Conservation (phyloP, 2,888 invertebrate genomes). For the Carcina quercana region DNA sequence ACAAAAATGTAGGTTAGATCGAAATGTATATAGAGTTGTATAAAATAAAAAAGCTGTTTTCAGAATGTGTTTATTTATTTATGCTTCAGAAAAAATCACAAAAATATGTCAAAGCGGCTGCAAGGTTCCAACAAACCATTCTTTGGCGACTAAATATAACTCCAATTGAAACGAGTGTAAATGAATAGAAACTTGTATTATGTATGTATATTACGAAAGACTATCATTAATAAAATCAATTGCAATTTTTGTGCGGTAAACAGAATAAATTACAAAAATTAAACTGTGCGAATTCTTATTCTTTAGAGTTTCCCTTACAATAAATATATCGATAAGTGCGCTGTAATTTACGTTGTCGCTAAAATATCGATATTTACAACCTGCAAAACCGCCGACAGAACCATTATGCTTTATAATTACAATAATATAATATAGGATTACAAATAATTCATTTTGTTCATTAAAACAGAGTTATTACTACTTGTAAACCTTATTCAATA, state of each 20-base stretch:
- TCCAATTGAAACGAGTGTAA: not conserved
- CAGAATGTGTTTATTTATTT: constrained; percentile 56
- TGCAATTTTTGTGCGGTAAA: no score
- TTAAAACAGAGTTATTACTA: constrained; percentile 44
- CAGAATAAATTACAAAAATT: not conserved
- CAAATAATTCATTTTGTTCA: constrained; percentile 52
- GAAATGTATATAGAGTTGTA: no score
- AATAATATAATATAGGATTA: constrained; percentile 30
- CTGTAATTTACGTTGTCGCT: not conserved
- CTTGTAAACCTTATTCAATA: constrained; percentile 54
- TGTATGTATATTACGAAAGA: no score
- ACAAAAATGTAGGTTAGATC: no score
- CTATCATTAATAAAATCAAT: no score
- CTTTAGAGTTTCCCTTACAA: not conserved
- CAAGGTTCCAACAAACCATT: constrained; percentile 34
- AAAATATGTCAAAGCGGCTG: constrained; percentile 52
- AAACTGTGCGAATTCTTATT: not conserved
- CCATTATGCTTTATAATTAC: constrained; percentile 24
- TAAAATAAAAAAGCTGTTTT: constrained; percentile 12
- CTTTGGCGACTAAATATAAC: constrained; percentile 24
- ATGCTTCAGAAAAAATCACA: constrained; percentile 50
- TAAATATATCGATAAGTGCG: not conserved
- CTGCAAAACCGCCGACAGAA: constrained; percentile 24
- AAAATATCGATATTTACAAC: constrained; percentile 9
- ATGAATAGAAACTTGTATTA: not conserved